Evolutionary conservation across 2,888 invertebrate species (phyloP), one percentile per base, ranked within the genome.

Genomic region (Morpho deidamia): DNA sequence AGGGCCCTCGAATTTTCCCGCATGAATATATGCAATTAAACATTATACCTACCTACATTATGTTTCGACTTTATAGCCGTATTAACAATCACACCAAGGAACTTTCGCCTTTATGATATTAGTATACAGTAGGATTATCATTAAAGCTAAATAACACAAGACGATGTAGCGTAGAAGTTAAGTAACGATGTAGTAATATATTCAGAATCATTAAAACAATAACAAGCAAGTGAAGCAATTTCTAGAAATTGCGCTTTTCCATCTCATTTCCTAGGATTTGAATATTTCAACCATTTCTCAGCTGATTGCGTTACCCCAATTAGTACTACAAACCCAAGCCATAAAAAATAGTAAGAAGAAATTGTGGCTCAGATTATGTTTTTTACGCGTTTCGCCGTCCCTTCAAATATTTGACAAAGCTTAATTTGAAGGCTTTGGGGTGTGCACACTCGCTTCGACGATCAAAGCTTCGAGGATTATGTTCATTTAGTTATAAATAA

Each of bases 281-380:
- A 56, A 59, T 54, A 55, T 58, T 56, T 52, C 47, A 56, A 53
- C 50, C 37, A 47, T 50, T 42, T 49, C 34, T 46, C 45, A 46
- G 44, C 55, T 57, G 57, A 61, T 61, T 57, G 57, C 59, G 51
- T 53, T 53, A 51, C 51, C 48, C 39, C 46, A 52, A 48, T 53
- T 53, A 53, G 43, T 12, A 32, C 39, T 50, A 50, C 51, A 48
- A 42, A 52, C 42, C 43, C 43, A 11, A 45, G 46, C 34, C 47
- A 50, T 52, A 45, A 45, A 37, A 37, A 12, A 12, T 11, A 10
- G 3, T 10, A 35, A 45, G 44, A 35, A 35, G n/a, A 37, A 34
- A 14, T 10, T 14, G 35, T 11, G 35, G 35, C 35, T 37, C 14
- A 37, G 4, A 9, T 45, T 14, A 45, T 10, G 44, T 35, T 35